phyloP scores from a whole-genome alignment of 2,888 invertebrate species.

The Noctua comes region DNA sequence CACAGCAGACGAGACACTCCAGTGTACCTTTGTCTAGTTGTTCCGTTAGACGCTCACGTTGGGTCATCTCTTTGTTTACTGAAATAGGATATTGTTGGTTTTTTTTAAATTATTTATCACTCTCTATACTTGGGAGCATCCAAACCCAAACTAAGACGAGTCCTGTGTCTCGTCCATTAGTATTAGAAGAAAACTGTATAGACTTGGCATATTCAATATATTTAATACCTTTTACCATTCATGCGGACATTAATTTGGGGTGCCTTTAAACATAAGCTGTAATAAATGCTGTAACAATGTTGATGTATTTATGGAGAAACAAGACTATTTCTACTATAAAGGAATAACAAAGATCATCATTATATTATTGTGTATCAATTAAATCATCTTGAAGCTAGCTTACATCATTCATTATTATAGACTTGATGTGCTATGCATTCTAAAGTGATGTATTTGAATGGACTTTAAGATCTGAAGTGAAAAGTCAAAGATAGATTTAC shows the following conservation, averaged over 20 bases:
- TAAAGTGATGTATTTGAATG: background rate
- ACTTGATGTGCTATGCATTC: background rate
- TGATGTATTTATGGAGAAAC: background rate
- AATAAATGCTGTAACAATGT: background rate
- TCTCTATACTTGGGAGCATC: background rate
- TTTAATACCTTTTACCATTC: background rate
- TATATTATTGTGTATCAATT: background rate
- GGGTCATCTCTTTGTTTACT: slow-evolving; percentile 90
- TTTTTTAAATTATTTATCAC: background rate
- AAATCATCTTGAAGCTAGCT: background rate
- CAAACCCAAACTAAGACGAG: background rate
- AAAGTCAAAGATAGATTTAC: background rate
- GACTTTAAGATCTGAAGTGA: background rate
- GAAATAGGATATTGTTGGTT: slow-evolving; percentile 16
- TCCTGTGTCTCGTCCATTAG: background rate
- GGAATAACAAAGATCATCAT: background rate
- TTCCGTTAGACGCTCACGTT: slow-evolving; percentile 95
- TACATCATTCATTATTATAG: background rate
- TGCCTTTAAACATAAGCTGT: background rate
- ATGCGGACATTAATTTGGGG: too few relatives aligned
- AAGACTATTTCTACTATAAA: background rate
- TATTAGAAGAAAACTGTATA: background rate
- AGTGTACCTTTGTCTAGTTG: slow-evolving; percentile 95
- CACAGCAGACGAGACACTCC: slow-evolving; percentile 99
- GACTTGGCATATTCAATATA: background rate